These are phyloP conservation scores for Diadromus collaris DNA, from an alignment of 2,888 invertebrate species.

Conservation along the genomic window DNA sequence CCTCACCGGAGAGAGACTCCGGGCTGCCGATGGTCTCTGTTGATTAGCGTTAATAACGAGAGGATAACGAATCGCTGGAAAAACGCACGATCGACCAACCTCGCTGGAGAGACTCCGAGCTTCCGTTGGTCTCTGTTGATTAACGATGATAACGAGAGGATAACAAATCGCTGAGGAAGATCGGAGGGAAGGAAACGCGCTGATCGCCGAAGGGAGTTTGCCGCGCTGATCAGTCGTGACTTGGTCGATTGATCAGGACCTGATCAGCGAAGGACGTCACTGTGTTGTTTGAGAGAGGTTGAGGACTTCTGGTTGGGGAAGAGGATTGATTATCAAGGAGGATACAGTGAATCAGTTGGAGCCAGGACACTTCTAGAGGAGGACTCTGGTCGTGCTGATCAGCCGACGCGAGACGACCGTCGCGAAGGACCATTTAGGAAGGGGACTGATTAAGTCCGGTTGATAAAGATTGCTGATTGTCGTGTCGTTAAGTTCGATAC, in stretches of 20 bases:
- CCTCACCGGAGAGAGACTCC: conserved; percentile 19
- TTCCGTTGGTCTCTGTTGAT: background rate
- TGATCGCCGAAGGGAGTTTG: background rate
- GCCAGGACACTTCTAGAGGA: background rate
- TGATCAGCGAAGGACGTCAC: background rate
- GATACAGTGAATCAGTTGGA: conserved; percentile 9
- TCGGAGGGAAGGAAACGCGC: background rate
- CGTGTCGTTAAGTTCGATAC: background rate
- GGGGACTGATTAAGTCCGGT: background rate
- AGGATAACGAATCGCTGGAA: background rate
- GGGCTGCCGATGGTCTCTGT: background rate
- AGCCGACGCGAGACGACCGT: conserved; percentile 13
- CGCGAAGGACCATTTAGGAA: background rate
- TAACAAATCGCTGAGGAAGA: background rate
- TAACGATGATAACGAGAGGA: background rate
- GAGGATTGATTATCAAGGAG: background rate
- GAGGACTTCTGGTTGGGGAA: background rate
- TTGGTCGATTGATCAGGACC: background rate
- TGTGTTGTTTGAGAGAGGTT: background rate
- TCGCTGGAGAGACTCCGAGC: conserved; percentile 7
- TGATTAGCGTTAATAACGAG: background rate
- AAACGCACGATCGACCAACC: conserved; percentile 73
- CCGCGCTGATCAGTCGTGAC: background rate
- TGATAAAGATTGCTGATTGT: background rate
- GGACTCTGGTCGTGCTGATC: conserved; percentile 8